phyloP scores from a whole-genome alignment of 2,888 invertebrate genomes.

The Cosmopolites sordidus region DNA sequence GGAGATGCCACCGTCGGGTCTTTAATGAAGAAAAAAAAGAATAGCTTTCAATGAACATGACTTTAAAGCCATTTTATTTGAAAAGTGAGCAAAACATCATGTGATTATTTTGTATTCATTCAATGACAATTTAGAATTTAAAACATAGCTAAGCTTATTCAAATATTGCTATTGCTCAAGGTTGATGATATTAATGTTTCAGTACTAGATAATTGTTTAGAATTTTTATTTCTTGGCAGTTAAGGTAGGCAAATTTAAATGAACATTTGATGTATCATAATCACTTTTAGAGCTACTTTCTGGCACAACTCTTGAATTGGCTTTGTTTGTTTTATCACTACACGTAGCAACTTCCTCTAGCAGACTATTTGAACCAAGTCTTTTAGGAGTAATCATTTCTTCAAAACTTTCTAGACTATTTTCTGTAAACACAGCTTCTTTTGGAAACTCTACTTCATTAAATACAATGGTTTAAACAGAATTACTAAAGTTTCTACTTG shows the following conservation, averaged over 20 bases:
- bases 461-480: slow-evolving; percentile 39
- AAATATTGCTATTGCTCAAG: too few species aligned
- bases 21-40: too few species aligned
- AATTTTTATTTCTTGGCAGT: slow-evolving; percentile 14
- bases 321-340: not conserved
- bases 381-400: slow-evolving; percentile 37
- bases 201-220: not conserved
- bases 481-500: slow-evolving; percentile 28
- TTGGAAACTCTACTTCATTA: slow-evolving; percentile 41
- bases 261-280: slow-evolving; percentile 25
- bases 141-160: too few species aligned
- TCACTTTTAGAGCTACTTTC: slow-evolving; percentile 43
- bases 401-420: slow-evolving; percentile 40
- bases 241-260: slow-evolving; percentile 34
- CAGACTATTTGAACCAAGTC: not conserved
- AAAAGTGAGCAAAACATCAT: too few species aligned
- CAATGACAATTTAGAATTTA: too few species aligned
- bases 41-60: too few species aligned
- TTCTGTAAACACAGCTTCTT: slow-evolving; percentile 38
- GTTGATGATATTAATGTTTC: too few species aligned
- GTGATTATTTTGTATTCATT: too few species aligned
- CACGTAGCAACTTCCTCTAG: not conserved
- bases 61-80: too few species aligned
- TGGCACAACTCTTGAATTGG: slow-evolving; percentile 25
- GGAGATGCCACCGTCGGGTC: too few species aligned